Conservation (phyloP, 1,140 invertebrate species). For the Drosophila sp. region DNA sequence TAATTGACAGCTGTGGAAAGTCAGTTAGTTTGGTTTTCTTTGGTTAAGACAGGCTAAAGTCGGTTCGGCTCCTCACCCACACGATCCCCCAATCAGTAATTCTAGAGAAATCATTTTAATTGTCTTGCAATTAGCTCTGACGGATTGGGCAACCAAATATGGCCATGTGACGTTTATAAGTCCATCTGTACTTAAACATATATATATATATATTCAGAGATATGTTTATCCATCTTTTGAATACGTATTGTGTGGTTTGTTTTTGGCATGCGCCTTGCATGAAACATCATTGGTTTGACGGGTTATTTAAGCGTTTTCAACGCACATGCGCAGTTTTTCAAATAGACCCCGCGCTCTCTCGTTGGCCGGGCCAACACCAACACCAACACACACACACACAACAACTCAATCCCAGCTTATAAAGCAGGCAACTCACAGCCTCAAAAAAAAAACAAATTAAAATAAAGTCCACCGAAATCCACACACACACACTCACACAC, state of each 20-base stretch:
- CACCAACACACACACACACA: neutral
- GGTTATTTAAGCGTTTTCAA: slow-evolving; percentile 55
- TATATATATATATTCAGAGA: neutral
- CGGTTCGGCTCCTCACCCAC: slow-evolving; percentile 10
- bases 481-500: neutral
- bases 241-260: slow-evolving; percentile 17
- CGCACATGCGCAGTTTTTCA: slow-evolving; percentile 71
- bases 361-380: neutral
- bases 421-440: slow-evolving; percentile 43
- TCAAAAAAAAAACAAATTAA: slow-evolving; percentile 14
- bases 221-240: slow-evolving; percentile 21
- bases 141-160: slow-evolving; percentile 25
- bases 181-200: slow-evolving; percentile 20
- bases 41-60: slow-evolving; percentile 32
- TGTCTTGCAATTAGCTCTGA: slow-evolving; percentile 47
- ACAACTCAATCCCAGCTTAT: slow-evolving; percentile 15
- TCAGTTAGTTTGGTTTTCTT: slow-evolving; percentile 14
- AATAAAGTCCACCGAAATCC: neutral
- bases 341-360: slow-evolving; percentile 15
- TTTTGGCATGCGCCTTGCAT: slow-evolving; percentile 72
- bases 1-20: slow-evolving; percentile 28
- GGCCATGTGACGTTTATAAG: slow-evolving; percentile 55
- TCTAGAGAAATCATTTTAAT: slow-evolving; percentile 27
- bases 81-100: neutral
- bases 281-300: slow-evolving; percentile 19